These are phyloP conservation scores for Lutjanus erythropterus DNA, from an alignment of 2,113 vertebrate genomes.

Conservation along the genomic window DNA sequence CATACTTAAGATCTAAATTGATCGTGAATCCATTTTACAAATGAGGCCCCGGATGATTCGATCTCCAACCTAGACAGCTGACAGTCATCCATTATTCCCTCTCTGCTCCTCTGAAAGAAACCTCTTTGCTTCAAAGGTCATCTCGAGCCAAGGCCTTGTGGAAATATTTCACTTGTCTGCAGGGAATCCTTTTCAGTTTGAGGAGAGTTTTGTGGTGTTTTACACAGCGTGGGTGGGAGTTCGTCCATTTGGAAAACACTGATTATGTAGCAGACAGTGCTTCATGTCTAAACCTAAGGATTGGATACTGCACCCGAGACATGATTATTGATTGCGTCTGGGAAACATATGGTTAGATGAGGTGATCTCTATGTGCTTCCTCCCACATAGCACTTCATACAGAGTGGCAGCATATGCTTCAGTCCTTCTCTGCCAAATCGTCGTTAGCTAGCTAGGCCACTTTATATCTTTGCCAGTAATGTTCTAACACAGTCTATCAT, in stretches of 20 bases:
- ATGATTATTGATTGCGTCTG: conserved; percentile 64
- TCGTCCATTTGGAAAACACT: conserved; percentile 36
- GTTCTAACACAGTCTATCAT: conserved; percentile 29
- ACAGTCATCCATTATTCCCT: conserved; percentile 16
- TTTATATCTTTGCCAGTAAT: conserved; percentile 38
- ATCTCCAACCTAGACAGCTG: conserved; percentile 44
- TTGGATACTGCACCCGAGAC: conserved; percentile 40
- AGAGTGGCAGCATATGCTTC: conserved; percentile 18
- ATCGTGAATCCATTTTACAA: no score
- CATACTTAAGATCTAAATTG: no score
- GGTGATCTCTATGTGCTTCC: conserved; percentile 31
- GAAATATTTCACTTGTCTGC: conserved; percentile 55
- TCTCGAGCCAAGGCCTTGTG: conserved; percentile 32
- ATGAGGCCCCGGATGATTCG: no score
- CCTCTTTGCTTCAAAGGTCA: conserved; percentile 41
- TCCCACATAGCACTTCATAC: conserved; percentile 54
- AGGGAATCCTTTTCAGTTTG: conserved; percentile 47
- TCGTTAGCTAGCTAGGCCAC: not conserved
- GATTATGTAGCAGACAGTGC: conserved; percentile 34
- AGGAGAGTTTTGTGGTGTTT: conserved; percentile 45
- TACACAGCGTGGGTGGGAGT: conserved; percentile 43
- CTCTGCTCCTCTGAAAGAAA: conserved; percentile 31
- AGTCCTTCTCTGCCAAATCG: conserved; percentile 26
- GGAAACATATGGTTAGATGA: conserved; percentile 46
- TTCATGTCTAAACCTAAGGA: conserved; percentile 38